A percentile compares a stretch with the other conserved stretches of the same genome.
Conservation (phyloP, 2,888 invertebrate species). For the Spicauda simplicius region DNA sequence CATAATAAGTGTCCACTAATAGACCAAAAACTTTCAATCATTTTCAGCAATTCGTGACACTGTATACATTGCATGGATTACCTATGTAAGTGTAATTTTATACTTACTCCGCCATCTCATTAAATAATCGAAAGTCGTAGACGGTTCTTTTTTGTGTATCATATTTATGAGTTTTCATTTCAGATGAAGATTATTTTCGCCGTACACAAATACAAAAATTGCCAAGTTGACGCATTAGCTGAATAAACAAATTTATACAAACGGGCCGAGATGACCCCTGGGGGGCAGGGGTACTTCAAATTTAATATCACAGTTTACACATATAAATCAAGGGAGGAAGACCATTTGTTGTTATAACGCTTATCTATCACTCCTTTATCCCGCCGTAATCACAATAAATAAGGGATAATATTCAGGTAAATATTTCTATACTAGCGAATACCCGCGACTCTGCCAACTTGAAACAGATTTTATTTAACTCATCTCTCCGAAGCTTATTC, state of each 20-base stretch:
- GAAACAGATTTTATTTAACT: neutral
- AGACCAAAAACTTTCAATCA: too few species aligned
- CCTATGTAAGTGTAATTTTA: neutral
- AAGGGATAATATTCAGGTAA: slow-evolving; percentile 60
- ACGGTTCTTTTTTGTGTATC: neutral
- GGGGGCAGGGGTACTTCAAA: slow-evolving; percentile 31
- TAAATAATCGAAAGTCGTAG: neutral
- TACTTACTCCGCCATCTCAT: neutral
- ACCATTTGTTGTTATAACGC: slow-evolving; percentile 47
- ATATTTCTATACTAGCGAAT: slow-evolving; percentile 49
- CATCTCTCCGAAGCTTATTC: neutral
- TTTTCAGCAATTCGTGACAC: too few species aligned
- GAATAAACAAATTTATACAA: slow-evolving; percentile 27
- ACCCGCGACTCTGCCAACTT: neutral
- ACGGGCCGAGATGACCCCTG: slow-evolving; percentile 25
- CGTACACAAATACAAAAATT: slow-evolving; percentile 9
- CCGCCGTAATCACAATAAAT: slow-evolving; percentile 76
- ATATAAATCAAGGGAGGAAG: slow-evolving; percentile 38
- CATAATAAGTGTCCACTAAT: too few species aligned
- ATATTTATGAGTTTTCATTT: slow-evolving; percentile 6
- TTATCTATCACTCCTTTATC: slow-evolving; percentile 70
- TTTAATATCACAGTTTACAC: slow-evolving; percentile 40
- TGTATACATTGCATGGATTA: neutral
- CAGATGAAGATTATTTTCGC: slow-evolving; percentile 6
- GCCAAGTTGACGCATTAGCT: slow-evolving; percentile 6